Conservation (phyloP, 2,888 invertebrate species). For the Aphodius granarius region DNA sequence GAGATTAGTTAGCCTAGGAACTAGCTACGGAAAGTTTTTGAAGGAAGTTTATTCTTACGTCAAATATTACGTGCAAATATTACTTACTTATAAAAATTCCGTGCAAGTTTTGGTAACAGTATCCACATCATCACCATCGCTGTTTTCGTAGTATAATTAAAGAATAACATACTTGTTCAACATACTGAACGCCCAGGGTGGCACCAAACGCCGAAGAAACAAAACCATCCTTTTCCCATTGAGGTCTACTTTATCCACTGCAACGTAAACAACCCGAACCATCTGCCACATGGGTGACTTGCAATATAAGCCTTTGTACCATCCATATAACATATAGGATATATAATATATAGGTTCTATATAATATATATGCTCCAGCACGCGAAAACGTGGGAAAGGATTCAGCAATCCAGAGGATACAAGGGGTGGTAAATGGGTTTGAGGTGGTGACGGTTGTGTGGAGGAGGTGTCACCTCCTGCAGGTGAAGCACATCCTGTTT, state of each 20-base stretch:
- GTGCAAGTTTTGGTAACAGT: no score
- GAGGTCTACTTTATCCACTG: neutral
- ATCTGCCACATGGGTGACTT: slow-evolving; percentile 50
- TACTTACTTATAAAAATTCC: no score
- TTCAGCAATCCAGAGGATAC: neutral
- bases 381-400: slow-evolving; percentile 10
- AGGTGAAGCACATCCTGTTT: slow-evolving; percentile 10
- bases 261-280: slow-evolving; percentile 31
- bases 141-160: neutral
- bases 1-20: neutral
- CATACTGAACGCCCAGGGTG: neutral
- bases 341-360: no score
- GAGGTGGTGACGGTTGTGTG: neutral
- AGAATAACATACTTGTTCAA: neutral
- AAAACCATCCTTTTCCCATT: neutral
- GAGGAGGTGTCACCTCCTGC: slow-evolving; percentile 1
- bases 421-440: no score
- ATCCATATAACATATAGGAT: no score
- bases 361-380: neutral
- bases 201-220: neutral
- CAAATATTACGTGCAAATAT: no score
- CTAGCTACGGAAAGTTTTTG: no score
- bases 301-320: slow-evolving; percentile 38
- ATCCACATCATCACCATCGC: neutral
- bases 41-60: no score